Conservation (phyloP, 2,797 vertebrate species). For the Malacoctenus gilli region DNA sequence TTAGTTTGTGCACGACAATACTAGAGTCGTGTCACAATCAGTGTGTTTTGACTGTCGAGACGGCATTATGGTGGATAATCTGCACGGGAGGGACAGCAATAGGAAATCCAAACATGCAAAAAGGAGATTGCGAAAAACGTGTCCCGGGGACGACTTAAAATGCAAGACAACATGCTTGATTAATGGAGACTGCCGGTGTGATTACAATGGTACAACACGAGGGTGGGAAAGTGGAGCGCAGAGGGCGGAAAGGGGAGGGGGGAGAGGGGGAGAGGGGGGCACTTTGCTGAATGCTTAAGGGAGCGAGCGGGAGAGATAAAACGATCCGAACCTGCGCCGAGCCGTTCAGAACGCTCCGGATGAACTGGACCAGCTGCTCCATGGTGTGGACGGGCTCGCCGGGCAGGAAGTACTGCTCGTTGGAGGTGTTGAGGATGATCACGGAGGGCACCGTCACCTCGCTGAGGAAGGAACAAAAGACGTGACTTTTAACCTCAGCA, state of each 20-base stretch:
- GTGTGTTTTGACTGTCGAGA: slow-evolving; percentile 31
- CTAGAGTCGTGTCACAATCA: slow-evolving; percentile 52
- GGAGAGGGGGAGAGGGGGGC: slow-evolving; percentile 5
- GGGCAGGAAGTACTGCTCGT: slow-evolving; percentile 96
- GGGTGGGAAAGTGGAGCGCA: slow-evolving; percentile 1
- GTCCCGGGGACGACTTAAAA: slow-evolving; percentile 49
- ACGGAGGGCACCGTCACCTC: slow-evolving; percentile 91
- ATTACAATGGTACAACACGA: slow-evolving; percentile 58
- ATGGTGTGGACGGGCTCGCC: slow-evolving; percentile 81
- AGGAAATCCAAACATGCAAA: slow-evolving; percentile 64
- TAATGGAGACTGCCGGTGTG: slow-evolving; percentile 64
- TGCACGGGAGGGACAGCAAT: slow-evolving; percentile 24
- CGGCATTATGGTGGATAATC: slow-evolving; percentile 58
- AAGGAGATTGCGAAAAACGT: slow-evolving; percentile 58
- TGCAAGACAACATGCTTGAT: slow-evolving; percentile 62
- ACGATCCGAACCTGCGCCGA: slow-evolving; percentile 84
- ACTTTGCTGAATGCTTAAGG: slow-evolving; percentile 48
- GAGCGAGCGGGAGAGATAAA: slow-evolving; percentile 2
- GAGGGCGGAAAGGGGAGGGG: slow-evolving; percentile 3
- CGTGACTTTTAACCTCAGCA: slow-evolving; percentile 33
- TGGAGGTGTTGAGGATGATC: slow-evolving; percentile 96
- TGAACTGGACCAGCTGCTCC: slow-evolving; percentile 93
- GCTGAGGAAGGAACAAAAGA: slow-evolving; percentile 69
- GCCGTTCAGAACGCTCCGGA: slow-evolving; percentile 91
- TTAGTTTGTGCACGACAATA: slow-evolving; percentile 30